phyloP scores from a whole-genome alignment of 2,888 invertebrate species.

The Mesorhabditis sp. region DNA sequence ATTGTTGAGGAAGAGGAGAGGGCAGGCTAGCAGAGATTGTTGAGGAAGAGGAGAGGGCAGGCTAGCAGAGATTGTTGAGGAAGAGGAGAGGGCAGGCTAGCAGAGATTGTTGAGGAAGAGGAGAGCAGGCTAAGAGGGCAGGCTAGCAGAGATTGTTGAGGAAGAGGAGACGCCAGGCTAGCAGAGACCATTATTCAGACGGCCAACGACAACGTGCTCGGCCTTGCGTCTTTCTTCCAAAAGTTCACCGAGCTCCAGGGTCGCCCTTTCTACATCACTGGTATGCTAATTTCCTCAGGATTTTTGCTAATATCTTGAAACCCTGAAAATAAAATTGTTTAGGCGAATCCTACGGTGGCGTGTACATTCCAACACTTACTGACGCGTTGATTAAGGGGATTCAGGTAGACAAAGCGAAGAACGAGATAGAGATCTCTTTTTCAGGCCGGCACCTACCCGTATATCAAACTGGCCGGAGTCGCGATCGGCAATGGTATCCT shows the following conservation, averaged over 20 bases:
- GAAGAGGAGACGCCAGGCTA: no score
- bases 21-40: no score
- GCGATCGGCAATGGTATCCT: slow-evolving; percentile 56
- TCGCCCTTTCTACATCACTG: slow-evolving; percentile 62
- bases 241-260: slow-evolving; percentile 61
- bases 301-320: neutral
- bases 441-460: slow-evolving; percentile 19
- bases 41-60: no score
- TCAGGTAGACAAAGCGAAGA: slow-evolving; percentile 9
- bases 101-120: no score
- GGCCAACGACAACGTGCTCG: slow-evolving; percentile 61
- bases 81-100: no score
- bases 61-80: no score
- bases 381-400: slow-evolving; percentile 27
- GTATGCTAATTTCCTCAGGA: slow-evolving; percentile 28
- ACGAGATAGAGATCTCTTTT: neutral
- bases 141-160: no score
- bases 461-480: slow-evolving; percentile 45
- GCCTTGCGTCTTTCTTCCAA: slow-evolving; percentile 60
- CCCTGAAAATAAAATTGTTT: neutral
- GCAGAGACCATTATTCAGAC: slow-evolving; percentile 45
- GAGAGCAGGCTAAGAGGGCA: no score
- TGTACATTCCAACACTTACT: slow-evolving; percentile 60
- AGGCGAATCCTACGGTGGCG: slow-evolving; percentile 54
- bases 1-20: no score